These are phyloP conservation scores for Sarcoramphus papa DNA, from an alignment of 2,797 vertebrate species.

Conservation along the genomic window DNA sequence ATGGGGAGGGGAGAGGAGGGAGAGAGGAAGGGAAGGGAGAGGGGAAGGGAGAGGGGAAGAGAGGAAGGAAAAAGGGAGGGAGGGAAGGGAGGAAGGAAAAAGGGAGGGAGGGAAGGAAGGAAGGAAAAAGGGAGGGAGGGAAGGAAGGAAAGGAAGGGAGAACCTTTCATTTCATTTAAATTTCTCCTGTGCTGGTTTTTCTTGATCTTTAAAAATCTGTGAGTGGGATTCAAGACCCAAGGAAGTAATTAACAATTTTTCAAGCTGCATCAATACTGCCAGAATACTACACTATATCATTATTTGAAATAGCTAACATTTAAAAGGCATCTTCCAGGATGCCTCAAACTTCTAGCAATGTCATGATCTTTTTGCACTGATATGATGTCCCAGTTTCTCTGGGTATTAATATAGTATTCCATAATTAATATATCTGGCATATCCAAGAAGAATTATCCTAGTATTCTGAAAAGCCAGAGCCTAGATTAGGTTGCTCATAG, in stretches of 20 bases:
- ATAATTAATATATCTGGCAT: background rate
- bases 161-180: background rate
- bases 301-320: background rate
- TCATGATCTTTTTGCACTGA: background rate
- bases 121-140: background rate
- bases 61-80: no score
- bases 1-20: no score
- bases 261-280: background rate
- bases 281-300: background rate
- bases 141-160: background rate
- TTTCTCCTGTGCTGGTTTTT: background rate
- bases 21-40: no score
- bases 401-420: background rate
- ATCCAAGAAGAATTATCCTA: background rate
- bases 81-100: no score
- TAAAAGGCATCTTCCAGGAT: background rate
- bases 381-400: background rate
- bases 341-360: background rate
- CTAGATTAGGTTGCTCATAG: background rate
- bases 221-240: background rate
- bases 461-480: background rate
- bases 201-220: background rate
- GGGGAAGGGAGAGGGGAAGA: background rate
- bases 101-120: no score
- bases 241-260: background rate